Conservation (phyloP, 2,888 invertebrate species). For the Eurois occulta region DNA sequence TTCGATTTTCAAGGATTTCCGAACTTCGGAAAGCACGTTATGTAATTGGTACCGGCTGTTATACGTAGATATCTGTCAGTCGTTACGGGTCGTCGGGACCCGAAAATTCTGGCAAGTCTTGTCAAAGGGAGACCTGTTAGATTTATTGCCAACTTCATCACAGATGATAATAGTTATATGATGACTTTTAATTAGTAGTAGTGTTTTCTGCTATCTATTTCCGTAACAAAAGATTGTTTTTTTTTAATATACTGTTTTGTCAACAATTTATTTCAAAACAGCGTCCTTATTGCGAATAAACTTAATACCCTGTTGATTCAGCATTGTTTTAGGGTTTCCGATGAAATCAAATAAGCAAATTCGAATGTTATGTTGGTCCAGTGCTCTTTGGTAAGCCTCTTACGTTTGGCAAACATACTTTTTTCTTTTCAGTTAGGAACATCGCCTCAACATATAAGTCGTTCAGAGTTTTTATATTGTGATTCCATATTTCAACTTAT, state of each 20-base stretch:
- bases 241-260: not conserved
- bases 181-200: not conserved
- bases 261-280: not conserved
- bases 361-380: constrained; percentile 9
- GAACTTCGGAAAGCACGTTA: not conserved
- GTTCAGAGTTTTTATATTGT: not conserved
- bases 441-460: not conserved
- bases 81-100: not conserved
- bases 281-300: not conserved
- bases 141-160: not conserved
- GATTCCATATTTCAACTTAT: not conserved
- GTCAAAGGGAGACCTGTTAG: not conserved
- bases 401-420: not conserved
- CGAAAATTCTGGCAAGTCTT: not conserved
- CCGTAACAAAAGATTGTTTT: not conserved
- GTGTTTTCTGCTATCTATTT: not conserved
- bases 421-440: not conserved
- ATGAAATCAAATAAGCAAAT: constrained; percentile 14
- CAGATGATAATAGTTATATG: not conserved
- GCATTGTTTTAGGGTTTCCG: not conserved
- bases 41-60: not conserved
- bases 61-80: not conserved
- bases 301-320: constrained; percentile 12
- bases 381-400: constrained; percentile 33
- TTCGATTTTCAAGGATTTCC: not conserved